Conservation (phyloP, 64 coral and sea anemone species). For the Cladopsammia gracilis region DNA sequence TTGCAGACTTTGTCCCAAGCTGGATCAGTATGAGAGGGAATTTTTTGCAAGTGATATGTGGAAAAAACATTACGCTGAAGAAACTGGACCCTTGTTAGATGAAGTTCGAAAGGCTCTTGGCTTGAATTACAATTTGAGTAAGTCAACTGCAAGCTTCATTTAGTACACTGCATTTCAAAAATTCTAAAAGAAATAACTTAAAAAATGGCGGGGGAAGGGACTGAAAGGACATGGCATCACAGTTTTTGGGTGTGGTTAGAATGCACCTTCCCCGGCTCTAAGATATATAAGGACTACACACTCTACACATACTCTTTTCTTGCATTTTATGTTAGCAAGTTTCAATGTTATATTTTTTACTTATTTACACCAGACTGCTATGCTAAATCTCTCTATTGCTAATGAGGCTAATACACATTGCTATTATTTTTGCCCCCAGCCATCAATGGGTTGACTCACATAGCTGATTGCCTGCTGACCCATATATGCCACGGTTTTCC, state of each 20-base stretch:
- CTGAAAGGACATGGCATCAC: too few relatives aligned
- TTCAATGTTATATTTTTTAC: too few relatives aligned
- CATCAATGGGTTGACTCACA: slow-evolving; percentile 13
- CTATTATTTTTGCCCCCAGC: slow-evolving; percentile 6
- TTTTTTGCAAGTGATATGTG: slow-evolving; percentile 41
- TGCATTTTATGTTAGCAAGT: too few relatives aligned
- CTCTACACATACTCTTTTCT: too few relatives aligned
- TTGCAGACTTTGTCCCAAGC: slow-evolving; percentile 77
- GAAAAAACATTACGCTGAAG: slow-evolving; percentile 63
- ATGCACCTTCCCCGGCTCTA: too few relatives aligned
- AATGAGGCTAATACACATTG: not conserved
- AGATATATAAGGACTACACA: too few relatives aligned
- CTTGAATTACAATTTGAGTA: slow-evolving; percentile 49
- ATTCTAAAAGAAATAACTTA: too few relatives aligned
- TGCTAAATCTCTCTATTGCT: too few relatives aligned
- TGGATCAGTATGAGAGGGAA: slow-evolving; percentile 66
- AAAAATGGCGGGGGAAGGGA: too few relatives aligned
- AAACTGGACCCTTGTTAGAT: slow-evolving; percentile 55
- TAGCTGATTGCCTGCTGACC: slow-evolving; percentile 80
- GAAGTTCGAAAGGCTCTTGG: slow-evolving; percentile 78
- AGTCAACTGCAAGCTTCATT: not conserved
- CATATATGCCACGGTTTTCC: slow-evolving; percentile 68
- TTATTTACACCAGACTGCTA: too few relatives aligned
- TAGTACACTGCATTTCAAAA: not conserved
- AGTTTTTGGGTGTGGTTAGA: too few relatives aligned